Evolutionary conservation across 2,797 vertebrate species (phyloP).

Genomic region (Enteromius mattozi): DNA sequence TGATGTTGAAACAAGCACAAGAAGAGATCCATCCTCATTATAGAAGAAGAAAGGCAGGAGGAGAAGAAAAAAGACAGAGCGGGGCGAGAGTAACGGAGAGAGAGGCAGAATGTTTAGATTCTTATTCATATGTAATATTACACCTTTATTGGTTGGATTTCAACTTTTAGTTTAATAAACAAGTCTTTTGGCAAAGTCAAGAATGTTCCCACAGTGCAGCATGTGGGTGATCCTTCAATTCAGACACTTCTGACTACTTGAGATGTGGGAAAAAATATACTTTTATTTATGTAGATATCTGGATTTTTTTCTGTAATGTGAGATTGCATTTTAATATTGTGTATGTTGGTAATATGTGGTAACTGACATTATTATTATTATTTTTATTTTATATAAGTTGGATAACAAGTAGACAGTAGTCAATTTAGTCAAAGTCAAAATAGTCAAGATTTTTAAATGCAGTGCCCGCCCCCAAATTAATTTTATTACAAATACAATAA

Average conservation of each 20-base stretch:
- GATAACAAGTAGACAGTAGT: neutral
- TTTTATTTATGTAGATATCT: neutral
- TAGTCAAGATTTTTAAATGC: neutral
- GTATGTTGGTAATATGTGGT: neutral
- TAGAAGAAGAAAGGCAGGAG: conserved; percentile 52
- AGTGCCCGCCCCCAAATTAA: no score
- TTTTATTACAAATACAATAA: neutral
- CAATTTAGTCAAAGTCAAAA: no score
- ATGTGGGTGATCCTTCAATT: neutral
- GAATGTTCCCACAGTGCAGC: neutral
- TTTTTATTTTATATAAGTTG: neutral
- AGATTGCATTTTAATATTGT: neutral
- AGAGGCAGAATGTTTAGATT: neutral
- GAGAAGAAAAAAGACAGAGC: conserved; percentile 10
- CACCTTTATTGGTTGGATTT: neutral
- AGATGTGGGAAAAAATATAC: neutral
- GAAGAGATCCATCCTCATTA: conserved; percentile 67
- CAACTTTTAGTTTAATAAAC: neutral
- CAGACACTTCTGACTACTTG: neutral
- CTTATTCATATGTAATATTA: neutral
- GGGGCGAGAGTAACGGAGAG: neutral
- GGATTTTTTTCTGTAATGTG: neutral
- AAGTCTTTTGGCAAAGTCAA: neutral
- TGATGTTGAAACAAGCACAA: conserved; percentile 65
- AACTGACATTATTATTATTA: neutral